Conservation (phyloP, 2,113 vertebrate species). For the Pterocles burchelli region DNA sequence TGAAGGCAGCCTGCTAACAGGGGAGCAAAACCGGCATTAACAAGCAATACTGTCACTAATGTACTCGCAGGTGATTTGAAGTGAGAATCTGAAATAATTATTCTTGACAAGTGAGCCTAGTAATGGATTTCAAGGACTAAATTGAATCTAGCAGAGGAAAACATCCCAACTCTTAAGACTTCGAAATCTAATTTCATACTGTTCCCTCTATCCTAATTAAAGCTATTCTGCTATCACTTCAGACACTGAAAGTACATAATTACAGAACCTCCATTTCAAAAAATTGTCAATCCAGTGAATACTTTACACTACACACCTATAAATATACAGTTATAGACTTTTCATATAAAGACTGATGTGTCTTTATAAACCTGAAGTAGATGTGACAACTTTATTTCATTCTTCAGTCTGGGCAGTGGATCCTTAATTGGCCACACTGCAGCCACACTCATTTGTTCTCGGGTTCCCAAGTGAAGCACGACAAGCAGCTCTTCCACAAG, state of each 20-base stretch:
- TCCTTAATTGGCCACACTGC: neutral
- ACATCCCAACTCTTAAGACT: neutral
- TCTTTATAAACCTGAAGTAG: neutral
- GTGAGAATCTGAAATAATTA: neutral
- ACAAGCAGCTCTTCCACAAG: neutral
- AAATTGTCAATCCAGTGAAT: neutral
- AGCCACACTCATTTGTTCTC: neutral
- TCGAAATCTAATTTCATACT: neutral
- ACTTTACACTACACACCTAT: neutral
- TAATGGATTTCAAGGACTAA: neutral
- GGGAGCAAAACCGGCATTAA: neutral
- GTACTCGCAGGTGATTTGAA: neutral
- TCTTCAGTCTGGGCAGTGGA: neutral
- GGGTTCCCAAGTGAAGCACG: neutral
- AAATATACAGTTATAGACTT: neutral
- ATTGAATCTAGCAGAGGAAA: neutral
- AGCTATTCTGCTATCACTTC: neutral
- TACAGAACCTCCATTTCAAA: neutral
- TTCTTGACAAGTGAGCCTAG: neutral
- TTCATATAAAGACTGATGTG: neutral
- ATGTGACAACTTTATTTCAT: neutral
- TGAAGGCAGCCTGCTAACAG: accelerated
- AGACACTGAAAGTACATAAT: accelerated
- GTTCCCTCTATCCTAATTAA: neutral
- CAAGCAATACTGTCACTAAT: accelerated